These are phyloP conservation scores for Xanthia togata DNA, from an alignment of 2,888 invertebrate species.

Conservation along the genomic window DNA sequence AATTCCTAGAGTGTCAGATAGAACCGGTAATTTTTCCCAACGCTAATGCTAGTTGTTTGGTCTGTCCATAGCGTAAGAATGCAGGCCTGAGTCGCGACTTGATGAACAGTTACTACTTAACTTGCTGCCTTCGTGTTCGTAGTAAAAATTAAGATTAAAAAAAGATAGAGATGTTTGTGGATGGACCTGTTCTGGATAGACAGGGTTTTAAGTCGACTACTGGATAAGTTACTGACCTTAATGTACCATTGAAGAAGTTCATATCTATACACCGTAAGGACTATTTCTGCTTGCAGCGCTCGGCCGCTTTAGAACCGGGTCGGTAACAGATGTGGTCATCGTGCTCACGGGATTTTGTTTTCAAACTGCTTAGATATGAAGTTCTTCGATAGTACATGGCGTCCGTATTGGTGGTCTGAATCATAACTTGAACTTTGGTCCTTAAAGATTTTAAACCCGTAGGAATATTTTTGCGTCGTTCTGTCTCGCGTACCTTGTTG, in stretches of 20 bases:
- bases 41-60: constrained; percentile 54
- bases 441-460: too few relatives aligned
- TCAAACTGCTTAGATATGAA: too few relatives aligned
- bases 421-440: background rate
- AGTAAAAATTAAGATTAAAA: constrained; percentile 27
- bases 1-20: constrained; percentile 38
- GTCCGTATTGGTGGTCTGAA: constrained; percentile 23
- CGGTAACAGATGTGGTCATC: too few relatives aligned
- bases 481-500: too few relatives aligned
- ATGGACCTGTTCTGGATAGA: background rate
- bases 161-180: constrained; percentile 2
- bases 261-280: too few relatives aligned
- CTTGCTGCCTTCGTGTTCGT: constrained; percentile 10
- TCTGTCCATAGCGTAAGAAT: constrained; percentile 65
- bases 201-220: constrained; percentile 28
- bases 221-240: constrained; percentile 24
- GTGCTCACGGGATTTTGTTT: too few relatives aligned
- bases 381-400: too few relatives aligned
- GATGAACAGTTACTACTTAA: constrained; percentile 56
- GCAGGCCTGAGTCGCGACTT: constrained; percentile 34
- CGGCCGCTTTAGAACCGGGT: too few relatives aligned
- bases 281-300: too few relatives aligned
- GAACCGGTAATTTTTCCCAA: constrained; percentile 60
- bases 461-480: too few relatives aligned
- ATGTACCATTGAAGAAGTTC: too few relatives aligned